Conservation (phyloP, 2,113 vertebrate species). For the Tylochromis polylepis region DNA sequence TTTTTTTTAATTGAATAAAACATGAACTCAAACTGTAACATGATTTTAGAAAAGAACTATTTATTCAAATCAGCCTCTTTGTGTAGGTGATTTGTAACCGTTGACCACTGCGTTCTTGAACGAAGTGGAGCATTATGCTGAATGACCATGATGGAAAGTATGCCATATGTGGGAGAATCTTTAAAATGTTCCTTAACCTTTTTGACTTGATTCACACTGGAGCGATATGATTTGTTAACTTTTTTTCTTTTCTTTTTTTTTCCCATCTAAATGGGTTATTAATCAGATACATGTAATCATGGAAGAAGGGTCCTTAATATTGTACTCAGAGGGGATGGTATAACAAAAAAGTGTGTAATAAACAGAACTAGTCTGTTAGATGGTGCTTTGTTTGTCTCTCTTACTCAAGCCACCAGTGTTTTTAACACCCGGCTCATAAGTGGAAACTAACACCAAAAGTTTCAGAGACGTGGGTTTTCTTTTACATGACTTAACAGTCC, state of each 20-base stretch:
- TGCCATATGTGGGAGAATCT: background rate
- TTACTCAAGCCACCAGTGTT: background rate
- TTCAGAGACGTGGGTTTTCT: too few relatives aligned
- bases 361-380: background rate
- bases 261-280: background rate
- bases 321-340: background rate
- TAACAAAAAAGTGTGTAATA: background rate
- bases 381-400: background rate
- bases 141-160: background rate
- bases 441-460: too few relatives aligned
- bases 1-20: background rate
- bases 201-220: background rate
- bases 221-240: background rate
- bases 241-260: too few relatives aligned
- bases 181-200: background rate
- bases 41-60: background rate
- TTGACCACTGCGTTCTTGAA: background rate
- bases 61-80: background rate
- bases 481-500: too few relatives aligned
- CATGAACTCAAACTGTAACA: background rate
- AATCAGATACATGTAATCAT: background rate
- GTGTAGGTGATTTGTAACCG: background rate
- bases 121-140: background rate
- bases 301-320: background rate
- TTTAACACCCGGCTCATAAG: too few relatives aligned